Evolutionary conservation across 2,113 vertebrate genomes (phyloP).

Genomic region (Dipodomys spectabilis): DNA sequence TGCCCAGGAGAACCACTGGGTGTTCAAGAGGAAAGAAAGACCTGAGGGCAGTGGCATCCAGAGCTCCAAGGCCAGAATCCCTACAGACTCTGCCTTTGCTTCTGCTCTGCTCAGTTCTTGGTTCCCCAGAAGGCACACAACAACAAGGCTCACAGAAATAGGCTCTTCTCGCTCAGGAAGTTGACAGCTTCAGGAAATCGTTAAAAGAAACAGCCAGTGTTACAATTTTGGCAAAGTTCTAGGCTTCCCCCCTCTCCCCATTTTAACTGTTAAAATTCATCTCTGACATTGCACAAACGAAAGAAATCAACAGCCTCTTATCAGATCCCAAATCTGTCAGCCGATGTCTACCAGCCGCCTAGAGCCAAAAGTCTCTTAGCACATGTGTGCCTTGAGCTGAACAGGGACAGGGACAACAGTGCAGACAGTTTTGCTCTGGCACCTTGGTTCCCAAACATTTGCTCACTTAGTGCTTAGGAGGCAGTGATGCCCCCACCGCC

Average conservation of each 20-base stretch:
- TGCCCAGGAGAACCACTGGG: not conserved
- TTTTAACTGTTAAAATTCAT: slow-evolving; percentile 76
- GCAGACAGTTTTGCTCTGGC: slow-evolving; percentile 59
- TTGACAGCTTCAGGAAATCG: slow-evolving; percentile 33
- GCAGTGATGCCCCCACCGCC: not conserved
- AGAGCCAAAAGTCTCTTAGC: slow-evolving; percentile 69
- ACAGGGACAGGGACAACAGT: slow-evolving; percentile 40
- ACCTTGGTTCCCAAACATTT: slow-evolving; percentile 51
- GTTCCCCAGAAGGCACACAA: not conserved
- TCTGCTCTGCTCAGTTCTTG: not conserved
- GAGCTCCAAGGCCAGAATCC: not conserved
- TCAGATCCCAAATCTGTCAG: slow-evolving; percentile 77
- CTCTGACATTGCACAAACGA: slow-evolving; percentile 54
- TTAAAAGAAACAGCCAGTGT: slow-evolving; percentile 52
- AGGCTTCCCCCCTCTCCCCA: slow-evolving; percentile 22
- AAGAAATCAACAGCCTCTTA: slow-evolving; percentile 74
- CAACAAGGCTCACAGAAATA: not conserved
- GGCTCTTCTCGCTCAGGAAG: not conserved
- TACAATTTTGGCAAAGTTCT: slow-evolving; percentile 39
- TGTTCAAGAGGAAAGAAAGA: not conserved
- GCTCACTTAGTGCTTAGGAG: slow-evolving; percentile 62
- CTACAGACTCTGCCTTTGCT: not conserved
- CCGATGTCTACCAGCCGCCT: slow-evolving; percentile 68
- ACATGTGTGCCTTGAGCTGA: slow-evolving; percentile 74
- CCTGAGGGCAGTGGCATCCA: rapidly evolving